Percentiles rank a stretch among this genome's conserved stretches.
Conservation (phyloP, 2,113 vertebrate genomes). For the Ochotona princeps region DNA sequence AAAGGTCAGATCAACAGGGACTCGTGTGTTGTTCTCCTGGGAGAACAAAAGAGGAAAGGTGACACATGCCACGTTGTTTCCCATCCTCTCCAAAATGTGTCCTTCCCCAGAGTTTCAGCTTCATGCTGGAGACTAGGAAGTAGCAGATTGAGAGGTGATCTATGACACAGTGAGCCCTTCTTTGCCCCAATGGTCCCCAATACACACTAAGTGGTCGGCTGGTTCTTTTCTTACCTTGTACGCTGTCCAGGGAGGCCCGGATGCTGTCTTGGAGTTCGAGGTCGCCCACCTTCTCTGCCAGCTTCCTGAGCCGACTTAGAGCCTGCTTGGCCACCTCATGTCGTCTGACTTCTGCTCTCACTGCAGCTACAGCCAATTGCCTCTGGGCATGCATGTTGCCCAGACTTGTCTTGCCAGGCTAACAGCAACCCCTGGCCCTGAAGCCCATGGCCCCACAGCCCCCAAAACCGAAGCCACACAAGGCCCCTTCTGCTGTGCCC, state of each 20-base stretch:
- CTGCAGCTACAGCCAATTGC: conserved; percentile 74
- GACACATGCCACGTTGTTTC: conserved; percentile 33
- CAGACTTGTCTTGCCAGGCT: conserved; percentile 66
- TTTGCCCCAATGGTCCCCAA: neutral
- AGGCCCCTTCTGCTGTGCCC: conserved; percentile 64
- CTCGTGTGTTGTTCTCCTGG: conserved; percentile 45
- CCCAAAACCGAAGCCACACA: conserved; percentile 1
- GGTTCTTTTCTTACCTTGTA: conserved; percentile 72
- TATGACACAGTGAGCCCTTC: neutral
- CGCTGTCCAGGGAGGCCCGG: conserved; percentile 64
- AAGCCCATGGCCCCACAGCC: conserved; percentile 58
- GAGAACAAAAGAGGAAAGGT: conserved; percentile 35
- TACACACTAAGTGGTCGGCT: neutral
- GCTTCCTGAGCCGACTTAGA: conserved; percentile 76
- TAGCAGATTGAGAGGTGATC: neutral
- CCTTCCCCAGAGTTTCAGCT: conserved; percentile 35
- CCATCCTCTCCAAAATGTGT: conserved; percentile 18
- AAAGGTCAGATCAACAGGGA: conserved; percentile 64
- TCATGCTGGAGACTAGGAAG: conserved; percentile 51
- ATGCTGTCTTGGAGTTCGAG: conserved; percentile 72
- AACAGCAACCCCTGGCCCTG: conserved; percentile 47
- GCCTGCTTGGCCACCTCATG: conserved; percentile 77
- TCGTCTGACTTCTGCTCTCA: conserved; percentile 79
- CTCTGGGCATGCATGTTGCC: conserved; percentile 79
- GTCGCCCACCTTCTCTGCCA: conserved; percentile 69